Percentiles rank a stretch among this genome's conserved stretches.
phyloP scores from a whole-genome alignment of 37 sponge, comb jelly and placozoan species.

The Haliclona indistincta region DNA sequence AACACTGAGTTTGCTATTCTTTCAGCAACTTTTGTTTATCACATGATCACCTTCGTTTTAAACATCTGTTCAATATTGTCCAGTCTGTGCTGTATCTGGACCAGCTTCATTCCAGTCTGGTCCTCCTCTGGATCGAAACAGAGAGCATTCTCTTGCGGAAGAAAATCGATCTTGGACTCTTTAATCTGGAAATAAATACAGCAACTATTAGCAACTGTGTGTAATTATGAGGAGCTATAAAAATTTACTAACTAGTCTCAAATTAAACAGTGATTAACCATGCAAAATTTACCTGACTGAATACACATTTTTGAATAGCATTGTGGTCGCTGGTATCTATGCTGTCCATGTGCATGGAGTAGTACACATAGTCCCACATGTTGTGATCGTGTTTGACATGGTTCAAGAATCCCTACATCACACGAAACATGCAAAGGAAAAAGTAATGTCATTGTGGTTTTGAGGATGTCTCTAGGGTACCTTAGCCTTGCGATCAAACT shows the following conservation, averaged over 20 bases:
- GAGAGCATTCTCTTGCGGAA: slow-evolving; percentile 52
- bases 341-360: slow-evolving; percentile 54
- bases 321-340: slow-evolving; percentile 68
- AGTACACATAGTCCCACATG: slow-evolving; percentile 81
- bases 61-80: too few species aligned
- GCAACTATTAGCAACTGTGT: too few species aligned
- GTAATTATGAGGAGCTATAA: too few species aligned
- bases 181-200: slow-evolving; percentile 36
- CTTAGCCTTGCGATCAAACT: slow-evolving; percentile 61
- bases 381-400: slow-evolving; percentile 76
- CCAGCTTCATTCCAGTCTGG: slow-evolving; percentile 22
- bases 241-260: too few species aligned
- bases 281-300: slow-evolving; percentile 49
- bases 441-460: too few species aligned
- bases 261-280: too few species aligned
- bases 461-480: too few species aligned
- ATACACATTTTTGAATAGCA: slow-evolving; percentile 63
- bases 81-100: too few species aligned
- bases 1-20: too few species aligned
- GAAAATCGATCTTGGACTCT: slow-evolving; percentile 37
- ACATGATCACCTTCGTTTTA: too few species aligned
- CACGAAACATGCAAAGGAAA: too few species aligned
- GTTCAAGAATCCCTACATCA: slow-evolving; percentile 59
- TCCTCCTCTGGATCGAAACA: slow-evolving; percentile 44
- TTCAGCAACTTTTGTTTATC: too few species aligned